These are phyloP conservation scores for Zosterops pallidus DNA, from an alignment of 2,113 vertebrate genomes.

Conservation along the genomic window DNA sequence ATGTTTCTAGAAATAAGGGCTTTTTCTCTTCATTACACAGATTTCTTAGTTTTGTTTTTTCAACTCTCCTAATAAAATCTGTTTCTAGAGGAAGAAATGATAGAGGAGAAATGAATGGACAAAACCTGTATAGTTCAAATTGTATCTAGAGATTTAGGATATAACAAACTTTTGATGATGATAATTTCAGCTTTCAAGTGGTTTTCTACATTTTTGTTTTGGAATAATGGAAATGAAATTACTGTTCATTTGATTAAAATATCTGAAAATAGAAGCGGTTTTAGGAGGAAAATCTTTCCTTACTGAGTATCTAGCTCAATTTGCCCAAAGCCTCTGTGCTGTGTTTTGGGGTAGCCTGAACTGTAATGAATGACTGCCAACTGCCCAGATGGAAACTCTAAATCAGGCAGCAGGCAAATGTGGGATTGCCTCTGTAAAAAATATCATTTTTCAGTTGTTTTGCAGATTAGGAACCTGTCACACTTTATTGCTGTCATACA, in stretches of 20 bases:
- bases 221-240: neutral
- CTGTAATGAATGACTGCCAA: neutral
- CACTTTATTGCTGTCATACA: neutral
- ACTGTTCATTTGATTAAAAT: neutral
- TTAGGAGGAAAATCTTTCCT: neutral
- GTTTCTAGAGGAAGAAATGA: neutral
- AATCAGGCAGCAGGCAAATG: slow-evolving; percentile 23
- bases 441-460: slow-evolving; percentile 2
- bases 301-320: neutral
- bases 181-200: neutral
- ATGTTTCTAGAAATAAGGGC: neutral
- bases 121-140: neutral
- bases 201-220: neutral
- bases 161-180: neutral
- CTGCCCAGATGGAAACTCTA: slow-evolving; percentile 47
- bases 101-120: neutral
- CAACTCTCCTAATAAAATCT: neutral
- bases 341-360: neutral
- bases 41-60: neutral
- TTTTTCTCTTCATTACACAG: neutral
- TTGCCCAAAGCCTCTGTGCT: neutral
- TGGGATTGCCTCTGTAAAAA: slow-evolving; percentile 29
- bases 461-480: slow-evolving; percentile 2
- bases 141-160: neutral
- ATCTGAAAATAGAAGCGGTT: neutral